These are phyloP conservation scores for Meda fulgida DNA, from an alignment of 2,797 vertebrate genomes.

Conservation along the genomic window DNA sequence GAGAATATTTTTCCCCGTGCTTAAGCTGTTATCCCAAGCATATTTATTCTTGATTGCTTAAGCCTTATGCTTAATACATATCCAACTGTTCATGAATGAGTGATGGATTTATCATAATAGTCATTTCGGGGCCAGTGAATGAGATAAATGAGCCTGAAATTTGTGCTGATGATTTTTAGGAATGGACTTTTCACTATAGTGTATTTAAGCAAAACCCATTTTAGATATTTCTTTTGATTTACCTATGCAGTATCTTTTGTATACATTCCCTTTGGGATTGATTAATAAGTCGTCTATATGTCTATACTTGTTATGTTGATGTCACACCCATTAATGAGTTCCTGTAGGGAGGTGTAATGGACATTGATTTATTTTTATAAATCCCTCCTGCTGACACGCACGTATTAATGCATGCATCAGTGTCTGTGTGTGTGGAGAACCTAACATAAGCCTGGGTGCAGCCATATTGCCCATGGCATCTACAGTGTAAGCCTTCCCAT, in stretches of 20 bases:
- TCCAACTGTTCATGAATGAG: slow-evolving; percentile 37
- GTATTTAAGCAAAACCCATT: not conserved
- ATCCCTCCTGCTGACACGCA: slow-evolving; percentile 1
- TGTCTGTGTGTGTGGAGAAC: not conserved
- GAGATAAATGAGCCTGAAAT: slow-evolving; percentile 9
- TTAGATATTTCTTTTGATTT: not conserved
- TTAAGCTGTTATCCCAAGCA: slow-evolving; percentile 52
- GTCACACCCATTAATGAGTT: slow-evolving; percentile 20
- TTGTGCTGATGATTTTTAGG: not conserved
- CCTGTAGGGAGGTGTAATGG: not conserved
- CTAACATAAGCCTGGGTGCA: slow-evolving; percentile 18
- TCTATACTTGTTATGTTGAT: slow-evolving; percentile 8
- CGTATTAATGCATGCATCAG: slow-evolving; percentile 13
- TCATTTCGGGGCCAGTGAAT: slow-evolving; percentile 27
- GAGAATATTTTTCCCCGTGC: slow-evolving; percentile 26
- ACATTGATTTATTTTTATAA: slow-evolving; percentile 30
- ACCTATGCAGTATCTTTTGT: not conserved
- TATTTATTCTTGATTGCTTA: slow-evolving; percentile 53
- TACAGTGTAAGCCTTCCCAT: not conserved
- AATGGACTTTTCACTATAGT: not conserved
- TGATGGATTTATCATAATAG: slow-evolving; percentile 22
- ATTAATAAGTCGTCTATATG: not conserved
- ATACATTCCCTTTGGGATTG: not conserved
- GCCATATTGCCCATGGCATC: not conserved
- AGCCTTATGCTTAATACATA: slow-evolving; percentile 45